Base-by-base conservation (phyloP, 2,113 vertebrate genomes). In the Oryzias celebensis region DNA sequence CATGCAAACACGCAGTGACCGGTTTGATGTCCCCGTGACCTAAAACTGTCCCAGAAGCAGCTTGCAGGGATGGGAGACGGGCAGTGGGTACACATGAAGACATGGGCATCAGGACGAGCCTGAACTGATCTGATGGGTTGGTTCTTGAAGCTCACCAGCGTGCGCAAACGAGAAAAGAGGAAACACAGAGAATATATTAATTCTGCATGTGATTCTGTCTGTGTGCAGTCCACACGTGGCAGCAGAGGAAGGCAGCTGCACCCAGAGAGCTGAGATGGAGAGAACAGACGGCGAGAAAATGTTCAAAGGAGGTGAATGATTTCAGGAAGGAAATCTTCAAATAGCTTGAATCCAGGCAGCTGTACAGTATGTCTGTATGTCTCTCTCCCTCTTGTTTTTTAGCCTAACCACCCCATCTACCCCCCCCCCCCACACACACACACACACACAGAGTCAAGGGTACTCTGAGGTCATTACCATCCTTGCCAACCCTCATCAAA, bases 121-220 rank as follows among this genome's bases (percentile, higher is more conserved):
- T 56, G 49, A 23, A 66, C 49, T 47, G 54, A 71, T 43, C 24
- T 26, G 55, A 52, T 47, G 64, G 16, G n/a, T 26, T 20, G 45
- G 23, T 41, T 26, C 44, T 18, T 47, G 46, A 52, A 48, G 51
- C 43, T 73, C 45, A 3, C 42, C 50, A 53, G 65, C 42, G 68
- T 73, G 60, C 67, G 51, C 43, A 58, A 55, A 63, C 3, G 53
- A 60, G 77, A 60, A 36, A 59, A 73, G 60, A 74, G 47, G 41
- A 68, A 72, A 82, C 68, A 73, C 23, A 54, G 58, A 49, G 62
- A 60, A 72, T 75, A 60, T 77, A 80, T 83, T 51, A 86, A 82
- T 76, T 81, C 73, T 84, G 78, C 68, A 86, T 84, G 76, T 62
- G 68, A 75, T 84, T 71, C 50, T 80, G 67, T 72, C 73, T 75